Conservation (phyloP, 1,140 invertebrate species). For the Euwallacea fornicatus region DNA sequence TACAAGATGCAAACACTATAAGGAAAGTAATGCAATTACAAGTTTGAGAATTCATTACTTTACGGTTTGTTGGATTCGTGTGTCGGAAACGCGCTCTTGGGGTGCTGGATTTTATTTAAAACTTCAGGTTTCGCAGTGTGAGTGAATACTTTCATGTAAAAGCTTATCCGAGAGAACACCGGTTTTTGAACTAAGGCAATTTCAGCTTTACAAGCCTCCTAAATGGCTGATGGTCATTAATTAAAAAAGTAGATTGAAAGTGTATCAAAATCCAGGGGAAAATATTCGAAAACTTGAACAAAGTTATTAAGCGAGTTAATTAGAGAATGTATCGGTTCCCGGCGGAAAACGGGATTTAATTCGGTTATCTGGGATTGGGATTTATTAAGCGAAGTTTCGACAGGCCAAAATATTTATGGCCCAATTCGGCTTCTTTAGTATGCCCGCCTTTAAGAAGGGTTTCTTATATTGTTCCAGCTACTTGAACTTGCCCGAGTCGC, state of each 20-base stretch:
- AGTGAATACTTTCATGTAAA: too few species aligned
- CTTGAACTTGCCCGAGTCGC: neutral
- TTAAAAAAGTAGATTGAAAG: too few species aligned
- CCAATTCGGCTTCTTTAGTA: conserved; percentile 27
- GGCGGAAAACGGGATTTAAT: conserved; percentile 31
- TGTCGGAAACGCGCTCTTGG: too few species aligned
- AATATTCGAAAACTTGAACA: too few species aligned
- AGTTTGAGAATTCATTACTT: conserved; percentile 25
- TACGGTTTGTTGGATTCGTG: neutral
- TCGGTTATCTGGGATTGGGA: conserved; percentile 36
- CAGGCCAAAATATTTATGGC: conserved; percentile 35
- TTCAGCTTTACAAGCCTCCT: too few species aligned
- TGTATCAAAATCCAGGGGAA: too few species aligned
- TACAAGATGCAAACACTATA: conserved; percentile 33
- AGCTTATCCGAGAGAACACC: too few species aligned
- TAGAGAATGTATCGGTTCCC: conserved; percentile 32
- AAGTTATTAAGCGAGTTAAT: conserved; percentile 34
- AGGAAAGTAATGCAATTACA: conserved; percentile 33
- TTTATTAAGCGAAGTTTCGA: conserved; percentile 38
- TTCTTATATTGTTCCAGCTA: neutral
- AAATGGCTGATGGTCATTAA: too few species aligned
- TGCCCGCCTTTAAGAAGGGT: neutral
- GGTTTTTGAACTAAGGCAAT: too few species aligned
- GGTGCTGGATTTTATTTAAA: too few species aligned
- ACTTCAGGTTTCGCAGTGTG: too few species aligned